Percentiles rank a stretch among this genome's conserved stretches.
Conservation (phyloP, 2,888 invertebrate species). For the Thereva unica region DNA sequence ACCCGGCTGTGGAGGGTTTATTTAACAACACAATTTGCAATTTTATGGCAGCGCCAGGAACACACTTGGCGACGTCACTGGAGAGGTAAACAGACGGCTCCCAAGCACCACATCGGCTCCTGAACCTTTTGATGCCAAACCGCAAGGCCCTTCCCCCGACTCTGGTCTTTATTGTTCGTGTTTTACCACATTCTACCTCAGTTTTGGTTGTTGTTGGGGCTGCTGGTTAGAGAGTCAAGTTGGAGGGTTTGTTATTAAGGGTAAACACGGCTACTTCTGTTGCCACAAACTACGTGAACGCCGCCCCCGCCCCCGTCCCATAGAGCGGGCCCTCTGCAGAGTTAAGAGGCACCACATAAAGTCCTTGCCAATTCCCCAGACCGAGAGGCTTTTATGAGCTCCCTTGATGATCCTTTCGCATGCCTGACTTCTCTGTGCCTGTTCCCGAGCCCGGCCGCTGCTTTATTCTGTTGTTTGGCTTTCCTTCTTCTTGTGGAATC, state of each 20-base stretch:
- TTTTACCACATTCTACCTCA: slow-evolving; percentile 22
- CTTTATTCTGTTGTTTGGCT: background rate
- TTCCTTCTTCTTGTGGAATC: slow-evolving; percentile 22
- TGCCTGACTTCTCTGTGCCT: background rate
- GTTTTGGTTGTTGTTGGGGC: slow-evolving; percentile 1
- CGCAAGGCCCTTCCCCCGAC: slow-evolving; percentile 1
- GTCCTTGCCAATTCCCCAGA: background rate
- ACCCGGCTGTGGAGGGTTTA: too few relatives aligned
- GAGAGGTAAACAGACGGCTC: slow-evolving; percentile 25
- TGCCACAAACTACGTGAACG: slow-evolving; percentile 21
- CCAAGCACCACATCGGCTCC: background rate
- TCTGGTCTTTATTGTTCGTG: slow-evolving; percentile 8
- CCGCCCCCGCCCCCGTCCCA: slow-evolving; percentile 3
- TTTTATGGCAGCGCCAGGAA: slow-evolving; percentile 13
- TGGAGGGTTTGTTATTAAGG: slow-evolving; percentile 26
- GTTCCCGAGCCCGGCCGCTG: background rate
- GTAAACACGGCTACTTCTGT: slow-evolving; percentile 31
- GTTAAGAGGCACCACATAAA: slow-evolving; percentile 22
- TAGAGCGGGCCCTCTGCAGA: slow-evolving; percentile 1
- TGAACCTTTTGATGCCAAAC: slow-evolving; percentile 14
- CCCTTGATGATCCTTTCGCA: slow-evolving; percentile 27
- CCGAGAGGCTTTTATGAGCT: slow-evolving; percentile 14
- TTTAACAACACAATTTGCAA: slow-evolving; percentile 28
- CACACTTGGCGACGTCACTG: slow-evolving; percentile 17
- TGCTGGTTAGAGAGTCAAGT: slow-evolving; percentile 3